Evolutionary conservation across 1,140 invertebrate species (phyloP).

Genomic region (Drosophila santomea): DNA sequence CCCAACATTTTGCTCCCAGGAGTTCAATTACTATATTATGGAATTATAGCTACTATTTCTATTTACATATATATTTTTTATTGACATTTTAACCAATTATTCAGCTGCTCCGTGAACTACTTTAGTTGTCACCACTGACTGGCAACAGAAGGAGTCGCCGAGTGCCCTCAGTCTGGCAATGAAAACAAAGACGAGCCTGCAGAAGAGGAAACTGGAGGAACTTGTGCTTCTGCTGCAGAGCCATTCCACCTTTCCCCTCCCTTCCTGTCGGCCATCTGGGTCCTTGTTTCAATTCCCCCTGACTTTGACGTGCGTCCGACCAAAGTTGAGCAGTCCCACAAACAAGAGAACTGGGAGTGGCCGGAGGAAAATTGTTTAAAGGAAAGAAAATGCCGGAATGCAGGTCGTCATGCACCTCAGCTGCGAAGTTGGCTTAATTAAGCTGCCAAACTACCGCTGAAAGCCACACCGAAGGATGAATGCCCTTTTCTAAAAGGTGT

Average conservation of each 20-base stretch:
- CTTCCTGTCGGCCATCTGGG: conserved; percentile 40
- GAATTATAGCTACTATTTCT: too few species aligned
- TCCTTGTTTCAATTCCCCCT: conserved; percentile 42
- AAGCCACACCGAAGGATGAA: conserved; percentile 9
- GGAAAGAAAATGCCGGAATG: conserved; percentile 30
- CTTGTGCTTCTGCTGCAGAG: conserved; percentile 14
- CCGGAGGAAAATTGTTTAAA: conserved; percentile 10
- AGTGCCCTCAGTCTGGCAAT: conserved; percentile 31
- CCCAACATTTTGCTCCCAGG: too few species aligned
- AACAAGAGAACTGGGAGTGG: conserved; percentile 15
- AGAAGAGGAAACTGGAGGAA: conserved; percentile 26
- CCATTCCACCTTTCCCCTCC: neutral
- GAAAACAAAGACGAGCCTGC: conserved; percentile 29
- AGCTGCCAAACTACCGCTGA: conserved; percentile 19
- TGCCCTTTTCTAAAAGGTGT: conserved; percentile 21
- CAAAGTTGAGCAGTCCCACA: conserved; percentile 32
- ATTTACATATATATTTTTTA: neutral
- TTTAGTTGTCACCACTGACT: neutral
- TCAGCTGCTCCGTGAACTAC: neutral
- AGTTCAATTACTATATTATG: too few species aligned
- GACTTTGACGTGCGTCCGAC: conserved; percentile 51
- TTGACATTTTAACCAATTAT: neutral
- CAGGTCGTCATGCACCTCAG: conserved; percentile 28
- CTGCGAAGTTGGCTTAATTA: conserved; percentile 44
- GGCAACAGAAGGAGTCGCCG: conserved; percentile 1